Evolutionary conservation across 2,888 invertebrate genomes (phyloP).

Genomic region (Choristoneura rosaceana): DNA sequence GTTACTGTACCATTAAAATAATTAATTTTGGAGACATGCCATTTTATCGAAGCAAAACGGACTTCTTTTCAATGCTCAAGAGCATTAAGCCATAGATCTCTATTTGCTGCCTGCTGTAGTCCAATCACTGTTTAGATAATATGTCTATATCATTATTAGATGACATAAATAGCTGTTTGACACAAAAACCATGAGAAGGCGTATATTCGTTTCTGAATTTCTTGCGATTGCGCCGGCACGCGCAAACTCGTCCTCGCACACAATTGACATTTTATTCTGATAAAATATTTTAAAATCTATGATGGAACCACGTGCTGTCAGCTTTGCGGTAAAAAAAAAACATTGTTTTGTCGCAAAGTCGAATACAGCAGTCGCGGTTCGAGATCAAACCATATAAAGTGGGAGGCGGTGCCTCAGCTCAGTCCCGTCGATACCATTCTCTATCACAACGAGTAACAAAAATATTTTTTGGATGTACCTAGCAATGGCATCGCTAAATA

Average conservation of each 20-base stretch:
- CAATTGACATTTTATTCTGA: conserved; percentile 75
- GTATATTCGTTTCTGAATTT: neutral
- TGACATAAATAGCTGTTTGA: no score
- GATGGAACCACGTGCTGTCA: conserved; percentile 66
- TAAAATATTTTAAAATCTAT: conserved; percentile 74
- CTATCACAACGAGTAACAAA: conserved; percentile 62
- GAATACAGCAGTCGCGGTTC: conserved; percentile 63
- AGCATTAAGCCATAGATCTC: neutral
- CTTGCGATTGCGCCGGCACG: conserved; percentile 44
- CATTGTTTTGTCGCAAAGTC: conserved; percentile 9
- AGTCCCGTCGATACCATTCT: conserved; percentile 51
- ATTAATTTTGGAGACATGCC: neutral
- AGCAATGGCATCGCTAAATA: conserved; percentile 60
- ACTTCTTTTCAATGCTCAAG: neutral
- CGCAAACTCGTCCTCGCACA: conserved; percentile 59
- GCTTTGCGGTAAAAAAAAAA: conserved; percentile 37
- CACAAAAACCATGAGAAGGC: neutral
- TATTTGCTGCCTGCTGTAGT: neutral
- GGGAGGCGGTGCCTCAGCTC: conserved; percentile 31
- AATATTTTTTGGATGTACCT: conserved; percentile 57
- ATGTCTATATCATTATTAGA: no score
- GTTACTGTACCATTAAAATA: neutral
- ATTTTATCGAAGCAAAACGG: neutral
- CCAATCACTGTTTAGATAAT: no score
- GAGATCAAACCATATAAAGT: conserved; percentile 66